Percentiles rank a stretch among this genome's conserved stretches.
These are phyloP conservation scores for Bettongia penicillata DNA, from an alignment of 2,113 vertebrate species.

Conservation along the genomic window DNA sequence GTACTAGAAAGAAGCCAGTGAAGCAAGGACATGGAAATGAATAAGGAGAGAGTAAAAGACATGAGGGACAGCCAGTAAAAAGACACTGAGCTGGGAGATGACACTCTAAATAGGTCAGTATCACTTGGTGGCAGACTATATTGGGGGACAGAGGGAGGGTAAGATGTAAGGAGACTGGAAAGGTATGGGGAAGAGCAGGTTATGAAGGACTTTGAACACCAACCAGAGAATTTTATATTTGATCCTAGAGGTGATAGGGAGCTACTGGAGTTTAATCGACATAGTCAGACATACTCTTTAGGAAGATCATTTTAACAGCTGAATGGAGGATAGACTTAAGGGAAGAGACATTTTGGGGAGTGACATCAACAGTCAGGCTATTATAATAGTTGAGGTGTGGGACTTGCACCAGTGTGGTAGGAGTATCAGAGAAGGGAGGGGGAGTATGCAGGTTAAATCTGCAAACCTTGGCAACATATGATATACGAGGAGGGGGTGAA, in stretches of 20 bases:
- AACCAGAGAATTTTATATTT: not conserved
- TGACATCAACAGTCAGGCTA: not conserved
- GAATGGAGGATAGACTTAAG: not conserved
- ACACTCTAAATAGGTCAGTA: not conserved
- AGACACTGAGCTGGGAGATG: not conserved
- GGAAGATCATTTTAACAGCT: not conserved
- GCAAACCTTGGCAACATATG: not conserved
- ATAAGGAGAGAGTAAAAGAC: not conserved
- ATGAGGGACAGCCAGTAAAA: not conserved
- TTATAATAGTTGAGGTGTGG: not conserved
- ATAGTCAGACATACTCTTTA: not conserved
- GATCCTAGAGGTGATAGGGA: not conserved
- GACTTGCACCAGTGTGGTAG: not conserved
- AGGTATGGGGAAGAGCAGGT: not conserved
- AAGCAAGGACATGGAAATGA: not conserved
- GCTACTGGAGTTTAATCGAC: not conserved
- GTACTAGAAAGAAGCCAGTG: not conserved
- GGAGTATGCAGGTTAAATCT: not conserved
- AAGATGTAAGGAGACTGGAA: not conserved
- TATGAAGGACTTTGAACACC: not conserved
- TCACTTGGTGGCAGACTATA: not conserved
- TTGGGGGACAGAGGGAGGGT: no score
- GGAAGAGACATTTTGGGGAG: not conserved
- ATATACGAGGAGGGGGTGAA: not conserved
- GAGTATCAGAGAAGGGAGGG: not conserved